Evolutionary conservation across 2,113 vertebrate genomes (phyloP).

Genomic region (Gallinago media): DNA sequence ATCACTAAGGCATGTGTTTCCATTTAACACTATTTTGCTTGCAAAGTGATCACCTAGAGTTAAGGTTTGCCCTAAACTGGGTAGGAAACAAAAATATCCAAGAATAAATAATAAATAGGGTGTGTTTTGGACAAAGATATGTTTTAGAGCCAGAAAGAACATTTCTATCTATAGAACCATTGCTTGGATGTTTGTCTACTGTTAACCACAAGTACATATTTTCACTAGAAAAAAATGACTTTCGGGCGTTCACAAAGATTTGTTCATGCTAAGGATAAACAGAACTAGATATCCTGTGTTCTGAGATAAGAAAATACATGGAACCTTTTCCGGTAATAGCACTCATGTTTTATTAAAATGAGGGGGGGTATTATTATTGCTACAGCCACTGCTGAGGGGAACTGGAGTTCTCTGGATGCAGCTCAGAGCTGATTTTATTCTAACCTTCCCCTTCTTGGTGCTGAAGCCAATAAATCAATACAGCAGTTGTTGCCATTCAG

Average conservation of each 20-base stretch:
- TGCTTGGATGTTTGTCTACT: conserved; percentile 39
- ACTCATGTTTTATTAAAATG: conserved; percentile 52
- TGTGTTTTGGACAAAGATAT: conserved; percentile 31
- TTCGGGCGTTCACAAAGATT: neutral
- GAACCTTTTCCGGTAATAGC: neutral
- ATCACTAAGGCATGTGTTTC: conserved; percentile 24
- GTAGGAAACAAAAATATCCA: conserved; percentile 44
- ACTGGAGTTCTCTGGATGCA: neutral
- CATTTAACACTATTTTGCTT: conserved; percentile 62
- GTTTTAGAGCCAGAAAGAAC: conserved; percentile 24
- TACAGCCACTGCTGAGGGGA: neutral
- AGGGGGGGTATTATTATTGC: neutral
- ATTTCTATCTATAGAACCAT: conserved; percentile 35
- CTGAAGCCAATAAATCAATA: neutral
- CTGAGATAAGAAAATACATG: conserved; percentile 42
- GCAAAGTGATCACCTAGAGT: conserved; percentile 46
- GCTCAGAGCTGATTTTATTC: conserved; percentile 3
- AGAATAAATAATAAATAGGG: conserved; percentile 63
- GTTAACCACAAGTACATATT: conserved; percentile 46
- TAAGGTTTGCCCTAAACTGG: conserved; percentile 1
- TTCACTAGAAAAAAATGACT: conserved; percentile 22
- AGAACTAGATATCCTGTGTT: conserved; percentile 44
- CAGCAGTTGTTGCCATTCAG: neutral
- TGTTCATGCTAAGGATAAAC: conserved; percentile 53
- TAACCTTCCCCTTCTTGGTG: neutral